Conservation (phyloP, 2,888 invertebrate genomes). For the Ptychoptera albimana region DNA sequence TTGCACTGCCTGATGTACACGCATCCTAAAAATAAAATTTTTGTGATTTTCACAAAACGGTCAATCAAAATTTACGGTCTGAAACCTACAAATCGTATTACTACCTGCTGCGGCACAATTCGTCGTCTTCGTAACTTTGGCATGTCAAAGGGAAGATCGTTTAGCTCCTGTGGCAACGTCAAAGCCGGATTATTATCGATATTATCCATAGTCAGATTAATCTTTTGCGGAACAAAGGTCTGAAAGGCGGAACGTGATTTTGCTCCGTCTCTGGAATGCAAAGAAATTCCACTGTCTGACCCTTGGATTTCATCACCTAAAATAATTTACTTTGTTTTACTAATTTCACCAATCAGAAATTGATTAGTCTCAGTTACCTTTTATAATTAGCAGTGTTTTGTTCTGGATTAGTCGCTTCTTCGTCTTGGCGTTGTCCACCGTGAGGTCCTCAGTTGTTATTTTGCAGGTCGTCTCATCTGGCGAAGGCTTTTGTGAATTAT, state of each 20-base stretch:
- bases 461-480: conserved; percentile 46
- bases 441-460: conserved; percentile 5
- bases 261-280: conserved; percentile 67
- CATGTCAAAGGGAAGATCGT: conserved; percentile 79
- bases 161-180: conserved; percentile 47
- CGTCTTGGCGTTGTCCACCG: neutral
- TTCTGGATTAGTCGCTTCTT: conserved; percentile 57
- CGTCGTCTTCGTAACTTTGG: conserved; percentile 63
- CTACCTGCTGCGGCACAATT: conserved; percentile 43
- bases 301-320: conserved; percentile 65
- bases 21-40: conserved; percentile 18
- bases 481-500: conserved; percentile 60
- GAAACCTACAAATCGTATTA: neutral
- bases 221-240: conserved; percentile 34
- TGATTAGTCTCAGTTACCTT: conserved; percentile 18
- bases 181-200: conserved; percentile 29
- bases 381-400: conserved; percentile 54
- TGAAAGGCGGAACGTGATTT: conserved; percentile 47
- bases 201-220: conserved; percentile 26
- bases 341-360: no score
- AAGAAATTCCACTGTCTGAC: conserved; percentile 76
- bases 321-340: no score
- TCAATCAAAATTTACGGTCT: neutral
- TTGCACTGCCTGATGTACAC: conserved; percentile 55
- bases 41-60: neutral